Evolutionary conservation across 2,797 vertebrate species (phyloP), one percentile per base, ranked within the genome.

Genomic region (Galaxias olidus): DNA sequence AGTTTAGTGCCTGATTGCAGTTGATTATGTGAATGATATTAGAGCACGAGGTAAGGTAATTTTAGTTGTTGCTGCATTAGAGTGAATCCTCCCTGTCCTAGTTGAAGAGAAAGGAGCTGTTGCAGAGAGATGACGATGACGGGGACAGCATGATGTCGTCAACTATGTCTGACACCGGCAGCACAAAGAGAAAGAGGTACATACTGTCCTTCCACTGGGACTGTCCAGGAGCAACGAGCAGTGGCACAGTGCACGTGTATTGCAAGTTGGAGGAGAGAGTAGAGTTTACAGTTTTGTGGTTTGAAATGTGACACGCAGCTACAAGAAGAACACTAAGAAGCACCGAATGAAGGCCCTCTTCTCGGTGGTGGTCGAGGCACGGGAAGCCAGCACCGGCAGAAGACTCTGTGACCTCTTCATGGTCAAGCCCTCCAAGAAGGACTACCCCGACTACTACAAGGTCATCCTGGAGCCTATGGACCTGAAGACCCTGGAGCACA

Each of bases 361-460:
- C 61, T 91, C 90, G 8, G 88, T 93, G 0, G 95, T 98, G 76
- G 92, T 93, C 11, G 98, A 99, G 76, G 92, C 95, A 3, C 93
- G 95, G 54, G 96, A 98, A 69, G 90, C 93, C 0, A 87, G 89
- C 65, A 94, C 93, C 0, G 94, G 95, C 57, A 92, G 98, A 59
- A 89, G 97, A 48, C 93, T 99, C 66, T 98, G 96, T 68, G 97
- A 99, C 50, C 91, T 99, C 0, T 99, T 99, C 83, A 98, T 96
- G 95, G 93, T 99, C 71, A 98, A 98, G 67, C 98, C 98, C 49
- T 99, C 96, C 15, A 98, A 98, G 89, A 99, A 99, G 83, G 98
- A 99, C 86, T 99, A 99, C 74, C 96, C 98, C 0, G 96, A 99
- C 87, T 99, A 99, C 78, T 99, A 99, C 81, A 98, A 98, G 89